A percentile compares a stretch with the other conserved stretches of the same genome.
phyloP scores from a whole-genome alignment of 1,140 invertebrate genomes.

The Dermatophagoides farinae region DNA sequence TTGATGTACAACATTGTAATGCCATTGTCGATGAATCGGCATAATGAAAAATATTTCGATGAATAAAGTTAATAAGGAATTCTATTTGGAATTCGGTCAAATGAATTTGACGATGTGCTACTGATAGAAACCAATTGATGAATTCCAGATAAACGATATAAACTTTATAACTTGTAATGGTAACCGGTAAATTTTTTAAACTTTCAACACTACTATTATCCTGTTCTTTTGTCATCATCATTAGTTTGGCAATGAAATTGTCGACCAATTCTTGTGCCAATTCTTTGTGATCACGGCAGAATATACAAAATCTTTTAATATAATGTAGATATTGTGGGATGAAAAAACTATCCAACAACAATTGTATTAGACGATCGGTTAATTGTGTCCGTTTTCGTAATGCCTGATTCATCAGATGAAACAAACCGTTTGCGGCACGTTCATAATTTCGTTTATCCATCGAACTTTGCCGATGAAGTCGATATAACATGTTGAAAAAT shows the following conservation, averaged over 20 bases:
- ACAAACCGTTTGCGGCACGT: conserved; percentile 4
- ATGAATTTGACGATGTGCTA: conserved; percentile 4
- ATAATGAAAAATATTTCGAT: background rate
- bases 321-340: background rate
- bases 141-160: background rate
- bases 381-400: conserved; percentile 1
- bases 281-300: background rate
- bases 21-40: background rate
- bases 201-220: background rate
- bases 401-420: background rate
- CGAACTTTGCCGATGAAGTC: background rate
- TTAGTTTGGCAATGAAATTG: background rate
- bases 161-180: background rate
- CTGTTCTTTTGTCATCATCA: conserved; percentile 8
- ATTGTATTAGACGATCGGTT: background rate
- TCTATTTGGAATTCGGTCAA: conserved; percentile 3
- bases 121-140: background rate
- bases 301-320: background rate
- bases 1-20: conserved; percentile 10
- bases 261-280: background rate
- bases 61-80: conserved; percentile 10
- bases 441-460: background rate
- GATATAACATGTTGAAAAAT: conserved; percentile 5
- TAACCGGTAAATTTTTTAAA: background rate
- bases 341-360: background rate